phyloP scores from a whole-genome alignment of 1,140 invertebrate genomes.

The Zaprionus africanus region DNA sequence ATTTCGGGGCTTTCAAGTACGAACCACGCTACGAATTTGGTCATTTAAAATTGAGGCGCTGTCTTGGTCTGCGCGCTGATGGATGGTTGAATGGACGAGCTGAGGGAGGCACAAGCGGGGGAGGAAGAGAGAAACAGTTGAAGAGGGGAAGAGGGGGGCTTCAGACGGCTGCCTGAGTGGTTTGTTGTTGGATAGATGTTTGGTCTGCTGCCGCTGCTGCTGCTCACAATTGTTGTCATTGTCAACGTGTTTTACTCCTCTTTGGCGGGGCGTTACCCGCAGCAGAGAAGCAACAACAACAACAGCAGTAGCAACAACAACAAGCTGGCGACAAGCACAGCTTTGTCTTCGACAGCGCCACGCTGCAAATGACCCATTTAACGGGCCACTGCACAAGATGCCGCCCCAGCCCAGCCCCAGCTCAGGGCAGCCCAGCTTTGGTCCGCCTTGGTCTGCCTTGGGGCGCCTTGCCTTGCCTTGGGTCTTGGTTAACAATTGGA shows the following conservation, averaged over 20 bases:
- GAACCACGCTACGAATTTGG: constrained; percentile 81
- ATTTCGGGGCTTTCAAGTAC: constrained; percentile 77
- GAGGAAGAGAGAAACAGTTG: constrained; percentile 15
- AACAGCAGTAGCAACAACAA: constrained; percentile 23
- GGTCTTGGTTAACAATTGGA: constrained; percentile 12
- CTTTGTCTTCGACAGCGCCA: constrained; percentile 66
- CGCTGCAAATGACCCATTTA: constrained; percentile 74
- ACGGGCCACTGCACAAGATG: constrained; percentile 69
- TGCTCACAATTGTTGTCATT: constrained; percentile 78
- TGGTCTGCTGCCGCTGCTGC: constrained; percentile 27
- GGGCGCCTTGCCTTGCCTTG: constrained; percentile 2
- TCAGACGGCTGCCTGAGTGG: constrained; percentile 11
- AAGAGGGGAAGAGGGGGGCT: background rate
- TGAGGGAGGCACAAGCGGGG: constrained; percentile 37
- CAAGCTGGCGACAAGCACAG: constrained; percentile 50
- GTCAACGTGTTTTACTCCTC: constrained; percentile 74
- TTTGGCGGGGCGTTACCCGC: constrained; percentile 68
- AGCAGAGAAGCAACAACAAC: constrained; percentile 27
- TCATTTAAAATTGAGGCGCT: constrained; percentile 78
- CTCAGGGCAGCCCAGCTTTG: background rate
- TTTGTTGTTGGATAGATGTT: constrained; percentile 38
- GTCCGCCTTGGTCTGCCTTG: constrained; percentile 4
- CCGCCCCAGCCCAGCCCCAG: constrained; percentile 22
- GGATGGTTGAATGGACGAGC: constrained; percentile 43
- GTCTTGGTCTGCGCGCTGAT: constrained; percentile 46